Conservation (phyloP, 2,797 vertebrate species). For the Gymnodraco acuticeps region DNA sequence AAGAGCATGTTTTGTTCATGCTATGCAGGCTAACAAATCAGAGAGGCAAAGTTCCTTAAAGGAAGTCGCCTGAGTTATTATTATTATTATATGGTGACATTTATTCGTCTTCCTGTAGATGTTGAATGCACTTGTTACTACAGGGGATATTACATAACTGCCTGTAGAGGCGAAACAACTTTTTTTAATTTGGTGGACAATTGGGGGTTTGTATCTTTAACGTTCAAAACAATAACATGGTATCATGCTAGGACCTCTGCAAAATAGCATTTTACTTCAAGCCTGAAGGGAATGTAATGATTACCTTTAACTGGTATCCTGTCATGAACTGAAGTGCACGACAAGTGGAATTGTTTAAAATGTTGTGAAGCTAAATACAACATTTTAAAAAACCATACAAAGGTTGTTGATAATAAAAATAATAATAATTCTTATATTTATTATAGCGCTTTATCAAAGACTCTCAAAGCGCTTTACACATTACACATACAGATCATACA, state of each 20-base stretch:
- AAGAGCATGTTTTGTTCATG: background rate
- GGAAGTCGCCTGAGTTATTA: background rate
- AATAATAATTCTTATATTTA: no score
- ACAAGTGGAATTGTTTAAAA: background rate
- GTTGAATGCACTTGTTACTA: background rate
- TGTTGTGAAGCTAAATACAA: background rate
- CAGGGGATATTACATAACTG: background rate
- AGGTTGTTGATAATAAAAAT: no score
- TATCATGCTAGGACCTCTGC: background rate
- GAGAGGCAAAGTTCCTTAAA: background rate
- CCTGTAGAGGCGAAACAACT: no score
- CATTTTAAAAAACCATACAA: background rate
- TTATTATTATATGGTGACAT: background rate
- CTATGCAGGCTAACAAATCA: background rate
- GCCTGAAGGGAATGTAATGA: background rate
- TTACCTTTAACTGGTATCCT: background rate
- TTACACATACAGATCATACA: no score
- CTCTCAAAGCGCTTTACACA: no score
- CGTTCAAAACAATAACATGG: background rate
- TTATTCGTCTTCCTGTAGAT: background rate
- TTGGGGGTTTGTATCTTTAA: background rate
- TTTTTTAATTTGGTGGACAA: background rate
- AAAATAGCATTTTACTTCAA: background rate
- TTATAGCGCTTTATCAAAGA: no score
- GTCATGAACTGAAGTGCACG: background rate